phyloP scores from a whole-genome alignment of 2,113 vertebrate species.

The Plecotus auritus region DNA sequence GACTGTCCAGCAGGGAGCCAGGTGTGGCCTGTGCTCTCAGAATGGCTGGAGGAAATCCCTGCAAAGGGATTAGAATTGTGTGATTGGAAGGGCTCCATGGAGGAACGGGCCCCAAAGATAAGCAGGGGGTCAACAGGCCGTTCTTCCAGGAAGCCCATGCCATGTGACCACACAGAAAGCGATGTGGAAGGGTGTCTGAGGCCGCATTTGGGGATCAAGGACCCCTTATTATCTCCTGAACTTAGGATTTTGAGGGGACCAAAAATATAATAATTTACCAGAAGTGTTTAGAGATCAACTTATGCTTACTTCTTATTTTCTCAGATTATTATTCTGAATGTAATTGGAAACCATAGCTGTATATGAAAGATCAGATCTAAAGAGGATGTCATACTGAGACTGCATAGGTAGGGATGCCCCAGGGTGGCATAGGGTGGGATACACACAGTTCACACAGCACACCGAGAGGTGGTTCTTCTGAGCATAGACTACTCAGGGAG shows the following conservation, averaged over 20 bases:
- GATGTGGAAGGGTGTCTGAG: neutral
- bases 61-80: neutral
- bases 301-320: neutral
- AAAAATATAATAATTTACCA: neutral
- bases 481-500: neutral
- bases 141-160: neutral
- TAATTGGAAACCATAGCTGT: neutral
- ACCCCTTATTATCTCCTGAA: neutral
- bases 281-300: neutral
- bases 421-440: neutral
- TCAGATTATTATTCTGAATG: neutral
- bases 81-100: neutral
- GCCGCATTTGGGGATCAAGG: neutral
- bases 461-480: accelerated
- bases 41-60: no score
- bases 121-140: neutral
- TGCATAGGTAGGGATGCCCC: accelerated
- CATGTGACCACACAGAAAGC: neutral
- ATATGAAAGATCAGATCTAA: neutral
- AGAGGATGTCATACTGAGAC: neutral
- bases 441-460: neutral
- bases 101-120: neutral
- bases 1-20: neutral
- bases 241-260: neutral
- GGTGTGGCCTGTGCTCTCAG: accelerated